Evolutionary conservation across 2,888 invertebrate species (phyloP), one percentile per base, ranked within the genome.

Genomic region (Conchocele bisecta): DNA sequence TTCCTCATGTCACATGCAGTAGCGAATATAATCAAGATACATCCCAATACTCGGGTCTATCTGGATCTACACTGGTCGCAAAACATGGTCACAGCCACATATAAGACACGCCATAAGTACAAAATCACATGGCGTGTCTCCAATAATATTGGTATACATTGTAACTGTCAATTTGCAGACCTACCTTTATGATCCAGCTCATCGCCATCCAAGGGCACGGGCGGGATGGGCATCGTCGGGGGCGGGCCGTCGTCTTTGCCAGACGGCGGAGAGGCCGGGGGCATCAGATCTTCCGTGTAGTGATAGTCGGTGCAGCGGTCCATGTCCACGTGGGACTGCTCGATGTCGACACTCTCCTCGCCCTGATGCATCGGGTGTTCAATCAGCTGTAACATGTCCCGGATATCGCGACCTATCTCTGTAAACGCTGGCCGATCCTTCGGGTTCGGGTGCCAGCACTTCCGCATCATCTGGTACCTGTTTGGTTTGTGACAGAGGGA

Each of bases 391-490:
- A 86, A 82, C 83, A 88, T 85, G 41, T 82, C 80, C 11, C 69
- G 73, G 56, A 86, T 81, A 57, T 85, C 84, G 9, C 63, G 65
- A 13, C 79, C 83, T 26, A 88, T 65, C 26, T 82, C 75, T 6
- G 72, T 64, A 64, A 88, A 88, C n/a, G 75, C 75, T 11, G 86
- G 88, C 31, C 88, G 78, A 4, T 79, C 78, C 33, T 70, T 78
- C 7, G 85, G 83, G 13, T 78, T 69, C 7, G 75, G 82, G 4
- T 71, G 54, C 88, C 88, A 88, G 58, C 88, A 88, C 24, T 79
- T 79, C n/a, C 67, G 60, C 88, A 88, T 87, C 17, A 87, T 81
- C 44, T 69, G 78, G 61, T 85, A 88, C 37, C 88, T 88, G 75
- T 15, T 71, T n/a, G n/a, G n/a, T n/a, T n/a, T n/a, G n/a, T n/a